Percentiles rank a stretch among this genome's conserved stretches.
Evolutionary conservation across 2,797 vertebrate genomes (phyloP).

Genomic region (Natrix natrix): DNA sequence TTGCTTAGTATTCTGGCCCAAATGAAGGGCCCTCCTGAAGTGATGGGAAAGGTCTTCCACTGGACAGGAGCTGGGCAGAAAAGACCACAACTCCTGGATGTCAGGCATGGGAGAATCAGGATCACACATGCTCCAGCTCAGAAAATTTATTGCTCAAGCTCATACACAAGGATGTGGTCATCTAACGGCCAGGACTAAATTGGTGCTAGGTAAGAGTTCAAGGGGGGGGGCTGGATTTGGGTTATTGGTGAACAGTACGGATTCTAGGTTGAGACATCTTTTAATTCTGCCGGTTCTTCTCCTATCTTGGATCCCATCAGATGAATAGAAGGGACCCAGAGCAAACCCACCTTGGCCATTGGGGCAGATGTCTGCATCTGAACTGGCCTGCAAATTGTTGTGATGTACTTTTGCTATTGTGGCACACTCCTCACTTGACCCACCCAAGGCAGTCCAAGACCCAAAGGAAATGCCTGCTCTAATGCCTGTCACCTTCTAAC

Average conservation of each 20-base stretch:
- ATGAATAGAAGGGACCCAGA: not conserved
- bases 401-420: not conserved
- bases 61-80: not conserved
- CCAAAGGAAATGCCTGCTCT: not conserved
- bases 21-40: not conserved
- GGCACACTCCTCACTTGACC: not conserved
- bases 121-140: not conserved
- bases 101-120: not conserved
- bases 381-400: not conserved
- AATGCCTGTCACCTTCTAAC: too few relatives aligned
- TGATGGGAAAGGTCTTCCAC: not conserved
- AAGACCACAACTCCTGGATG: not conserved
- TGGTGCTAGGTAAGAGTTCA: not conserved
- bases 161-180: not conserved
- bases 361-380: too few relatives aligned
- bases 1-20: not conserved
- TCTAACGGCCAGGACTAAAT: not conserved
- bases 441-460: not conserved
- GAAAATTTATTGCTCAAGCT: not conserved
- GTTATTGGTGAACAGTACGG: not conserved
- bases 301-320: not conserved
- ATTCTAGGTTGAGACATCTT: not conserved
- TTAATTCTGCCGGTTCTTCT: not conserved
- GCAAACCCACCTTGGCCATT: not conserved
- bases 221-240: not conserved